Percentiles rank a stretch among this genome's conserved stretches.
Evolutionary conservation across 2,888 invertebrate genomes (phyloP).

Genomic region (Xanthia icteritia): DNA sequence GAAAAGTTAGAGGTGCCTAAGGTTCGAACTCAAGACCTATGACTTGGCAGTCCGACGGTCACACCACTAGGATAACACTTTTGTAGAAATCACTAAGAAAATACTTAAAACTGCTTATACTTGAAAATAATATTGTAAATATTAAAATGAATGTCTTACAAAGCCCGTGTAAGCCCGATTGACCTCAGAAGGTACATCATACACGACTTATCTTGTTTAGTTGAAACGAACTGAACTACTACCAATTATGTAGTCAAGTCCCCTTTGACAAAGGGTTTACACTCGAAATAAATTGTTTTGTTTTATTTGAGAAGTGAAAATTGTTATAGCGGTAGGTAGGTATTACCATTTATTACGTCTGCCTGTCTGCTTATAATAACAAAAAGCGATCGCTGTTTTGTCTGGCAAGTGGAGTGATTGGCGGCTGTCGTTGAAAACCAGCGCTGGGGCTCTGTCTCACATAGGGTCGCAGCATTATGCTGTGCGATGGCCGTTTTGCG

Average conservation of each 20-base stretch:
- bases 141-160: neutral
- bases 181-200: neutral
- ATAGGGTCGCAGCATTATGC: no score
- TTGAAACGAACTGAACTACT: neutral
- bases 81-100: neutral
- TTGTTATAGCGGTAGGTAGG: neutral
- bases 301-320: neutral
- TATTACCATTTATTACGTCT: neutral
- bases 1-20: no score
- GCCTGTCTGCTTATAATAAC: neutral
- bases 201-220: constrained; percentile 24
- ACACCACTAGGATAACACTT: no score
- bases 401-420: no score
- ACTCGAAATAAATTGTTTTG: neutral
- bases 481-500: no score
- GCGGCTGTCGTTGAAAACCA: no score
- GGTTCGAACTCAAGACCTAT: no score
- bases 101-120: neutral
- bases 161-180: neutral
- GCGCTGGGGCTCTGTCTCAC: no score
- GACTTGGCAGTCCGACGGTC: no score
- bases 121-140: neutral
- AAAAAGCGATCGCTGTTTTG: neutral
- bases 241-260: neutral
- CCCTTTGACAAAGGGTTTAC: neutral